Evolutionary conservation across 2,113 vertebrate species (phyloP).

Genomic region (Scytalopus superciliaris): DNA sequence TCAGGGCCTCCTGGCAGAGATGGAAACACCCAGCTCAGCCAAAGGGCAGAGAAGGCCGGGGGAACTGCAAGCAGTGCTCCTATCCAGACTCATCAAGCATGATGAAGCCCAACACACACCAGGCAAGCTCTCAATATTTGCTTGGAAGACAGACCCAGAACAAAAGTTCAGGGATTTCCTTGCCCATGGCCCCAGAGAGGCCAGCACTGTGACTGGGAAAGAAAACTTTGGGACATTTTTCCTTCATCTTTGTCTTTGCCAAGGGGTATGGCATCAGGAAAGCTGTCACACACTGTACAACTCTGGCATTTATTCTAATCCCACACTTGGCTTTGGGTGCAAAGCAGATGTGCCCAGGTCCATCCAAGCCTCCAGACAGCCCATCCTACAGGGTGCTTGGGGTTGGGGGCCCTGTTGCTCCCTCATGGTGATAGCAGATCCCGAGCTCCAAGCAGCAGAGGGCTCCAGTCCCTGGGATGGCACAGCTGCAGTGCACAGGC

Average conservation of each 20-base stretch:
- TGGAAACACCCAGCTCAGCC: not conserved
- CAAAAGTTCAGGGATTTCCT: not conserved
- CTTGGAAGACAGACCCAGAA: not conserved
- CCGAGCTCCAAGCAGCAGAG: not conserved
- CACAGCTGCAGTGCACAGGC: not conserved
- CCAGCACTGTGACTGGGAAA: not conserved
- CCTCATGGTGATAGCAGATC: not conserved
- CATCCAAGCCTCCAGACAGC: not conserved
- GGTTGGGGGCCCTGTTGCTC: not conserved
- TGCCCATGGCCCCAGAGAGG: not conserved
- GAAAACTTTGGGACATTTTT: accelerated
- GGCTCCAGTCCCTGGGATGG: not conserved
- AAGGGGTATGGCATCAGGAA: not conserved
- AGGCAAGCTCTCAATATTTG: not conserved
- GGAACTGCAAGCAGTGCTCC: not conserved
- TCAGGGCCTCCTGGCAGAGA: slow-evolving; percentile 87
- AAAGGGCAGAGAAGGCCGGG: not conserved
- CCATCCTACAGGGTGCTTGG: not conserved
- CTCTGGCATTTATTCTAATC: not conserved
- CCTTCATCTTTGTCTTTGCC: not conserved
- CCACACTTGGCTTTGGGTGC: not conserved
- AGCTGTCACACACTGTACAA: not conserved
- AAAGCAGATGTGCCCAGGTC: not conserved
- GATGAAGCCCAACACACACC: not conserved
- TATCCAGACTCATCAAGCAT: not conserved